Evolutionary conservation across 1,140 invertebrate species (phyloP), one percentile per base, ranked within the genome.

Genomic region (Bombus sylvicola): DNA sequence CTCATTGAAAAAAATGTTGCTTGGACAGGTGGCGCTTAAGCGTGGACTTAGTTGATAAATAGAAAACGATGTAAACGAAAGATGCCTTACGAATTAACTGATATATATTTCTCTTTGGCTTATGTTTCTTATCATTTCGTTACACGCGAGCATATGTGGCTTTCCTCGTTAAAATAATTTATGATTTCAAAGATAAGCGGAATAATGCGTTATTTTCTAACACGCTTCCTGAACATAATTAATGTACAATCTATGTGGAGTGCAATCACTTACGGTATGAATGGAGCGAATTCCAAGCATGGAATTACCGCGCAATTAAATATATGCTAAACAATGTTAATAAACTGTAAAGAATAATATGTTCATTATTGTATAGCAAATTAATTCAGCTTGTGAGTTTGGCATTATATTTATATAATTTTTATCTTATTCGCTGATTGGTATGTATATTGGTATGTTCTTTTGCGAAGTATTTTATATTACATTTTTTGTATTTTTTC

Each of bases 11-110:
- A 43, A 79, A 84, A 79, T 78, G 22, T 43, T 71, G 18, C 62
- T 66, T 31, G 74, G 4, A 78, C 75, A 84, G 75, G 82, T 84
- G 82, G 82, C 82, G 82, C 82, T 79, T 62, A 28, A 79, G 75
- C 66, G 28, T 79, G 34, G 34, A 71, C 31, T 69, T 84, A 37
- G 74, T 59, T 79, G 64, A 84, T 84, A 84, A 79, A 84, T 84
- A 79, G 76, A 84, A 59, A 84, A 84, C 47, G 39, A 64, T 79
- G 76, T 59, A 47, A 37, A 79, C 39, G 34, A 43, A 59, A 84
- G 2, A 31, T 69, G 22, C 18, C 8, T 37, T 41, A 59, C 37
- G 3, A 66, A 53, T 13, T 22, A 79, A 57, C 31, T 9, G 34
- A 64, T 82, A 75, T 53, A 53, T 53, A 53, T 53, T 68, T 31